Conservation (phyloP, 2,888 invertebrate genomes). For the Latrodectus hesperus region DNA sequence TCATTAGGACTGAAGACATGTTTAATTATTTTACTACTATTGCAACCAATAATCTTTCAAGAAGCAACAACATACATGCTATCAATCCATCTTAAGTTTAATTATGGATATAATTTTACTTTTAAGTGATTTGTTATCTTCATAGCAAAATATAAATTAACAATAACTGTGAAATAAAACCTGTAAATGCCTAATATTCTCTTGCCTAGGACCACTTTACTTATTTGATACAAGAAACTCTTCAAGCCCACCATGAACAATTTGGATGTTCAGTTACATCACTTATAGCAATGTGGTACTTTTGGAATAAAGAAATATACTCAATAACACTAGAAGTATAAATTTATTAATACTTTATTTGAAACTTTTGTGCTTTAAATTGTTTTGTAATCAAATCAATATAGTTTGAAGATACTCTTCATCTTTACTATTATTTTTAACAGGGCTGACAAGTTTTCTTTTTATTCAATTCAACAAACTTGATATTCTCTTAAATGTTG, state of each 20-base stretch:
- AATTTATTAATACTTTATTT: background rate
- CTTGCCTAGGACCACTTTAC: constrained; percentile 26
- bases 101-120: background rate
- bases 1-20: too few species aligned
- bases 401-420: too few species aligned
- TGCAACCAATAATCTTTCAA: background rate
- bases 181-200: background rate
- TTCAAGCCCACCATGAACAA: constrained; percentile 45
- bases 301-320: constrained; percentile 43
- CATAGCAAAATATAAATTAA: background rate
- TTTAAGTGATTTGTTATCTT: background rate
- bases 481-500: too few species aligned
- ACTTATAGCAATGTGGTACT: constrained; percentile 58
- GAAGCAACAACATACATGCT: background rate
- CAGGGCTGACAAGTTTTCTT: too few species aligned
- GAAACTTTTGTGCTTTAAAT: background rate
- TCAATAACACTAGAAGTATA: constrained; percentile 12
- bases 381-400: too few species aligned
- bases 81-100: background rate
- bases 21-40: too few species aligned
- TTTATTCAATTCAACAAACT: too few species aligned
- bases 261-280: constrained; percentile 49
- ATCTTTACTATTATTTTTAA: too few species aligned
- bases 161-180: background rate
- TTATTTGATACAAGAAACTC: constrained; percentile 38